Conservation (phyloP, 1,140 invertebrate genomes). For the Coelopa frigida region DNA sequence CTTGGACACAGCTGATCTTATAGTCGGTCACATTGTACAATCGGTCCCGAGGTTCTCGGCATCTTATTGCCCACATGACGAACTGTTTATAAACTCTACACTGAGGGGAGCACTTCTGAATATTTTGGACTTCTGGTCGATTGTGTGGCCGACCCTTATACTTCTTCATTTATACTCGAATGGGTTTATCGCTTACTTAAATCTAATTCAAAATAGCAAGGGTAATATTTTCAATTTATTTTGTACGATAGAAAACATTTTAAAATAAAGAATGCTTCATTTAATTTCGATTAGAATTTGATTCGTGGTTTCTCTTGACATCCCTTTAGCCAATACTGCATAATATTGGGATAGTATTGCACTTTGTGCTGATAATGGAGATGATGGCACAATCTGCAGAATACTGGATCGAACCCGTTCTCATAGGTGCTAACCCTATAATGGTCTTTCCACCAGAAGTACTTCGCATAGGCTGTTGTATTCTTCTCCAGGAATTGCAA, state of each 20-base stretch:
- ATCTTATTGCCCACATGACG: constrained; percentile 13
- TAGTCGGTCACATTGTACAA: constrained; percentile 4
- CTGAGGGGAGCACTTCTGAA: constrained; percentile 13
- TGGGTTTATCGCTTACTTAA: not conserved
- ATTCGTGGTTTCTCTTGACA: not conserved
- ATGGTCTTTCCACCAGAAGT: constrained; percentile 49
- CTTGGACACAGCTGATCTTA: constrained; percentile 13
- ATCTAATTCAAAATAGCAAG: too few species aligned
- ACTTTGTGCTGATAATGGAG: too few species aligned
- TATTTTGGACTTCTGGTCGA: not conserved
- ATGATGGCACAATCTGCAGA: not conserved
- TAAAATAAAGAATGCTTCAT: too few species aligned
- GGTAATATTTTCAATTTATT: too few species aligned
- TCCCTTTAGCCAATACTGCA: too few species aligned
- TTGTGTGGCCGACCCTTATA: not conserved
- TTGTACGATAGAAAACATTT: too few species aligned
- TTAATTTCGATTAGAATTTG: not conserved
- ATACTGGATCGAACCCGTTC: not conserved
- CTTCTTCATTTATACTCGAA: not conserved
- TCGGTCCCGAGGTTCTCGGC: not conserved
- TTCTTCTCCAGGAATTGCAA: constrained; percentile 47
- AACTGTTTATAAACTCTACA: constrained; percentile 12
- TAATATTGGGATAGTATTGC: too few species aligned
- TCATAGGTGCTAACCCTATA: constrained; percentile 22
- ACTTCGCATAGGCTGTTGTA: constrained; percentile 44